Base-by-base conservation (phyloP, 2,797 vertebrate genomes). In the Microctenopoma lineatum region DNA sequence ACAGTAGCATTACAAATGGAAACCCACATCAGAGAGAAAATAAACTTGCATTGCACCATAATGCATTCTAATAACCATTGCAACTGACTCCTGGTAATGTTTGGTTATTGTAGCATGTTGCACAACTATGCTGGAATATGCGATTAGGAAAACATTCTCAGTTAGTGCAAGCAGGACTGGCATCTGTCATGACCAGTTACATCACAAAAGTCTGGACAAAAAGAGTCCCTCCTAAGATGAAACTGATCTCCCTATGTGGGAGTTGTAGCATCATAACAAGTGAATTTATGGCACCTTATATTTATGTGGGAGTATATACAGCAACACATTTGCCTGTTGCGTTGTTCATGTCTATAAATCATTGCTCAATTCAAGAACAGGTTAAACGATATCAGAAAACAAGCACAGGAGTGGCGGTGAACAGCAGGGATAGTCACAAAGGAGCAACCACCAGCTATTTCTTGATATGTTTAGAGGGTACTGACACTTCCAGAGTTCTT, bases 11-110 rank as follows among this genome's bases (percentile, higher is more conserved):
- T 47, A 52, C 39, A 73, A 60, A 70, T 27, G 6, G 16, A 36
- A 18, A 70, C 27, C 48, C 72, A 65, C 67, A 59, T 41, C 46
- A 73, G 55, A 39, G 14, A 7, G 9, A 75, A 66, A 79, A 71
- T 48, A 70, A 80, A 68, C 36, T 16, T 65, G 48, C 46, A 58
- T 26, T 9, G 15, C 45, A 66, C 50, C 36, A 60, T 48, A 58
- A 48, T 59, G 45, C 21, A 32, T 14, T 4, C 16, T 16, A 50
- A 26, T 6, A 59, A 45, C 59, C 45, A 32, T 34, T 26, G 44
- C 4, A 14, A 64, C 16, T 47, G 34, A 69, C 34, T 61, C 69
- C 54, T 46, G 25, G 55, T 27, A 52, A 59, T 64, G 16, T 59
- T 54, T 68, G 56, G 18, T 26, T 44, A 13, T 47, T 38, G 36